Base-by-base conservation (phyloP, 2,888 invertebrate genomes). In the Heteromyza rotundicornis region DNA sequence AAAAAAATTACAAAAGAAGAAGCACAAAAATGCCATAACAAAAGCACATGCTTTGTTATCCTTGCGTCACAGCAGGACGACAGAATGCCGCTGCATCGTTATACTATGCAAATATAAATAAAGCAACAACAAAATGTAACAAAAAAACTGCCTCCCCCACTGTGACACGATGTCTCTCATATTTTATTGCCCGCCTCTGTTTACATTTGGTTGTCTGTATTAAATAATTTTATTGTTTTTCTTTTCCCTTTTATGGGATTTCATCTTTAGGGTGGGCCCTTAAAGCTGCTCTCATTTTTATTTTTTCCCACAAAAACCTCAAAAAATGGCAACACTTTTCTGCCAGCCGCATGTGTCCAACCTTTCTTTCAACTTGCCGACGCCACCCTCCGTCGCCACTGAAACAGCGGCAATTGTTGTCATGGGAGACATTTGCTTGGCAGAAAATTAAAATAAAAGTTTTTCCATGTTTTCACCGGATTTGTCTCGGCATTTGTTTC, bases 401-500 rank as follows among this genome's bases (percentile, higher is more conserved):
- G 27, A 27, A 7, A 63, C 61, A 66, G 67, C 64, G 20, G 12
- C 24, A 24, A 27, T 14, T 54, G 54, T 54, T 54, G 17, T 14
- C 47, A 47, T 12, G 47, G 19, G 47, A 47, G 19, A 47, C 20
- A 20, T 47, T 47, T 47, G 7, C 17, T 47, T 14, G 7, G 2
- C 14, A 17, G 5, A 47, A 47, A 47, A 47, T 47, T 17, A 47
- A 47, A 47, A 47, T 47, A 47, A 17, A 47, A 47, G 47, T 47
- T 47, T 47, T 47, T 47, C 20, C 20, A 47, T 47, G 47, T 47
- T 47, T 47, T 20, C 7, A 47, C 47, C 2, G 20, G 19, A 17
- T 47, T 47, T 47, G n/a, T n/a, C n/a, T n/a, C 10, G 40, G 40
- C 12, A 40, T n/a, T 40, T 40, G 40, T n/a, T 40, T 27, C 27